Evolutionary conservation across 2,888 invertebrate genomes (phyloP).

Genomic region (Leptopilina myrica): DNA sequence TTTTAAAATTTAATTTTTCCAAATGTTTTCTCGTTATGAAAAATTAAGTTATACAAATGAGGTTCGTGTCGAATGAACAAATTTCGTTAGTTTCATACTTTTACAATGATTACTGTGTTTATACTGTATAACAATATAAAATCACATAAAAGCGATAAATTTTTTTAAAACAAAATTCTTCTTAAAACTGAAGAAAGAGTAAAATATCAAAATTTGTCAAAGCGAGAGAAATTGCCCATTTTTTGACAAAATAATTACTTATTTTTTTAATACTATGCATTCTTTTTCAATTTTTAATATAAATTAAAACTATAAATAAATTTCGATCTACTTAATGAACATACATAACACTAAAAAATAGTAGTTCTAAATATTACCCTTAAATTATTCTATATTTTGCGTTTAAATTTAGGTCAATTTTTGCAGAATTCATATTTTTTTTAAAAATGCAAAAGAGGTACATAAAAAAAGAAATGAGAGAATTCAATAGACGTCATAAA

Average conservation of each 20-base stretch:
- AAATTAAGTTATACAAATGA: not conserved
- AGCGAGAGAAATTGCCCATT: not conserved
- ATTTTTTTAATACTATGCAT: not conserved
- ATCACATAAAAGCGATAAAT: not conserved
- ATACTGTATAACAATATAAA: constrained; percentile 7
- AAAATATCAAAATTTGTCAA: not conserved
- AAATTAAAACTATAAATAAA: no score
- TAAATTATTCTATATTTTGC: not conserved
- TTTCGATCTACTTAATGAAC: not conserved
- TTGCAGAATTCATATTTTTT: not conserved
- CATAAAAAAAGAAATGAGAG: not conserved
- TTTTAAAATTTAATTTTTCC: not conserved
- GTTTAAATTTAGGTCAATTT: not conserved
- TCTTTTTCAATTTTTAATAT: no score
- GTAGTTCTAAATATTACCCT: not conserved
- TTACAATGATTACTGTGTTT: no score
- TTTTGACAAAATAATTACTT: not conserved
- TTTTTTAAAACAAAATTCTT: not conserved
- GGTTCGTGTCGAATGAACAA: not conserved
- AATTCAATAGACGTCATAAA: not conserved
- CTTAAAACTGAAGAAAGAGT: constrained; percentile 6
- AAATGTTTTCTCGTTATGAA: no score
- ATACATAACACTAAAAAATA: not conserved
- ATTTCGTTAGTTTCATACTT: not conserved
- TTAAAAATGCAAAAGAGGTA: not conserved